Evolutionary conservation across 2,888 invertebrate species (phyloP), one percentile per base, ranked within the genome.

Genomic region (Hermaeophaga mercurialis): DNA sequence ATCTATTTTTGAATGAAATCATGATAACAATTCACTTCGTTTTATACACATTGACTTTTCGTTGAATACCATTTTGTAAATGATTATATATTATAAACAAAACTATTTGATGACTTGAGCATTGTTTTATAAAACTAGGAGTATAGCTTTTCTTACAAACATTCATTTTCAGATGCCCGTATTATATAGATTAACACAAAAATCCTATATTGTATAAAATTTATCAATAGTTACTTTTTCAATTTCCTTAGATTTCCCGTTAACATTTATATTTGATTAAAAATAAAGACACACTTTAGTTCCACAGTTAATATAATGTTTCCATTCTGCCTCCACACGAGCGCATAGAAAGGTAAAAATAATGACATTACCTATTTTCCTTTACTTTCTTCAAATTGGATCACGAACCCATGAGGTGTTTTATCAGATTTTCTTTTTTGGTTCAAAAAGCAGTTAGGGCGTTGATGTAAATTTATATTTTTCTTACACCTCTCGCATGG

Each of bases 321-420:
- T 43, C 33, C 48, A 49, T 26, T 55, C 43, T 48, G n/a, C 14
- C 34, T n/a, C 38, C 49, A 43, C 19, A 65, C 43, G 55, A 56
- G 56, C 33, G 56, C 45, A 55, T 39, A 49, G 22, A 33, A 52
- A 58, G 49, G 49, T 45, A 53, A 54, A 62, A 64, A 64, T 66
- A 63, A 66, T 64, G 50, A 62, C 62, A 66, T 67, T 63, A 63
- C 65, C 59, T 34, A 54, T 60, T 67, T 66, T 57, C 48, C 39
- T 66, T 63, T 59, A 43, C 38, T 58, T 52, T 47, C 55, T 56
- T 61, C 55, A 63, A 66, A 68, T 68, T 66, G 65, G 66, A 66
- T 68, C 68, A 68, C 68, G 68, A 65, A 68, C 61, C 48, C 61
- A 58, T 48, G 53, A 33, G 56, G 43, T 48, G 39, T 38, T 50